phyloP scores from a whole-genome alignment of 1,140 invertebrate genomes.

The Ceratosolen fusciceps region DNA sequence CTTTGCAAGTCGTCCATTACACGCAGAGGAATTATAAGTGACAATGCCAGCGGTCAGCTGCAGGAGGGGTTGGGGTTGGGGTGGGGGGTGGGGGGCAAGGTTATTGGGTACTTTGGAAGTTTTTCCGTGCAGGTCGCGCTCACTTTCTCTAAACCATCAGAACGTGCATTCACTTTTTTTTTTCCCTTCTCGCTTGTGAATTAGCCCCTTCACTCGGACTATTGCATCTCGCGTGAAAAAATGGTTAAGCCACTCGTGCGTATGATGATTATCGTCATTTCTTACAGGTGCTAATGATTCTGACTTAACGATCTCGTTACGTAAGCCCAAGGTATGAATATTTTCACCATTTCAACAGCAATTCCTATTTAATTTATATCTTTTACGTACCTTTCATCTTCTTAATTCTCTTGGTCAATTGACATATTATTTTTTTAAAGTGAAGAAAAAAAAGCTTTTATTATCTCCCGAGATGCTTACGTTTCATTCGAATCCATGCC shows the following conservation, averaged over 20 bases:
- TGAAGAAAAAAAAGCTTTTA: too few relatives aligned
- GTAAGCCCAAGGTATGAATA: background rate
- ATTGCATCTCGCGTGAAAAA: conserved; percentile 24
- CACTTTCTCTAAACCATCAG: background rate
- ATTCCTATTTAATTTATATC: too few relatives aligned
- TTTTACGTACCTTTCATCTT: too few relatives aligned
- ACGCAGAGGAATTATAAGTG: background rate
- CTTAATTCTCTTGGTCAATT: too few relatives aligned
- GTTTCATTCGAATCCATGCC: too few relatives aligned
- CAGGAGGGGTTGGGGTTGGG: background rate
- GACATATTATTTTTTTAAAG: too few relatives aligned
- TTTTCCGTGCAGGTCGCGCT: conserved; percentile 15
- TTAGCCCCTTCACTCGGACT: conserved; percentile 27
- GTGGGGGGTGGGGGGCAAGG: too few relatives aligned
- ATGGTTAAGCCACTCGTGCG: conserved; percentile 44
- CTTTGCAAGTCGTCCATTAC: conserved; percentile 26
- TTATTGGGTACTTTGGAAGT: conserved; percentile 44
- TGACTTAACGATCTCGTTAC: background rate
- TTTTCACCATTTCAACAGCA: too few relatives aligned
- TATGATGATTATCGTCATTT: conserved; percentile 27
- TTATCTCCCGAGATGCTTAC: too few relatives aligned
- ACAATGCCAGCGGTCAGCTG: background rate
- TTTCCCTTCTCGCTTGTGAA: background rate
- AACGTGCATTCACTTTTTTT: background rate
- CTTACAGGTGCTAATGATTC: background rate